Evolutionary conservation across 1,140 invertebrate genomes (phyloP), one percentile per base, ranked within the genome.

Genomic region (Micrasema minimum): DNA sequence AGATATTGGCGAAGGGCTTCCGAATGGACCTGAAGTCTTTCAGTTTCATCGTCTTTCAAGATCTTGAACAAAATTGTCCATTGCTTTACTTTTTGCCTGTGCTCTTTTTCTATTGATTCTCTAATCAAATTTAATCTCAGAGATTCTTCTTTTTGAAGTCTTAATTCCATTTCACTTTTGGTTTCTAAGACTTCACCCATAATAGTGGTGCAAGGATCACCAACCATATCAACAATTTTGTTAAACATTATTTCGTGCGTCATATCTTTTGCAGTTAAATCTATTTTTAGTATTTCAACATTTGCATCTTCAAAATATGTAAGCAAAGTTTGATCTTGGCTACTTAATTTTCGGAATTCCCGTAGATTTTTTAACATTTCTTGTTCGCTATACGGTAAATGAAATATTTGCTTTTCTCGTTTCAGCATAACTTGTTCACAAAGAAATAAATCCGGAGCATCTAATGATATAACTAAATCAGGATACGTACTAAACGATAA

Each of bases 361-460:
- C 45, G 41, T 43, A 62, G 45, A 22, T 45, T 41, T 43, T 62
- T 22, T 1, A 43, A 20, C 57, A 62, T 62, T 4, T 62, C 57
- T 7, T 20, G 18, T 62, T 62, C 57, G 14, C 45, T 62, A 43
- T 62, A 62, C 10, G 37, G 38, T 26, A 31, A 43, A 31, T 62
- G 22, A 41, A 4, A 23, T 41, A 45, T 45, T 11, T 41, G 10
- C 9, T 62, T 62, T 45, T 62, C 57, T 14, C 57, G 57, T 18
- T 43, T 37, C 16, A 62, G 11, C 38, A 62, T 62, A 3, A 62
- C 57, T 14, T 38, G 41, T 43, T 62, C 57, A 23, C 57, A 62
- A 18, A 62, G 57, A 62, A 43, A 41, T 62, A 62, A 62, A 20
- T 62, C 57, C 11, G 41, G 23, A 20, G 57, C 57, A 20, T 62